Conservation (phyloP, 2,888 invertebrate species). For the Thyatira batis region DNA sequence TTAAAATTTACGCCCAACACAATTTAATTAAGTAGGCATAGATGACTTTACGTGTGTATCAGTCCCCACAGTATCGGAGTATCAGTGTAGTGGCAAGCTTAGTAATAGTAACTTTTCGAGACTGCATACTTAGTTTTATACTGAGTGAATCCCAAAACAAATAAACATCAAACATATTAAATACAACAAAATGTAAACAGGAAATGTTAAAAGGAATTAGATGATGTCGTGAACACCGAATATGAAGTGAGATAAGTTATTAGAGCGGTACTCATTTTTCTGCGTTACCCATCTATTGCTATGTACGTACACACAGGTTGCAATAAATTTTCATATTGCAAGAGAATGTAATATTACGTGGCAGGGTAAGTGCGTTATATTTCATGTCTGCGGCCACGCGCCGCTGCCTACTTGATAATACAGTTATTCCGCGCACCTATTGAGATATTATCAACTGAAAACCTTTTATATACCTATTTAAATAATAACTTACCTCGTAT, state of each 20-base stretch:
- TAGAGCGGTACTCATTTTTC: slow-evolving; percentile 54
- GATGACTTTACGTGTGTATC: no score
- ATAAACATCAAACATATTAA: neutral
- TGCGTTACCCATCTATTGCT: slow-evolving; percentile 59
- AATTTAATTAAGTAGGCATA: no score
- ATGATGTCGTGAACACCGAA: slow-evolving; percentile 8
- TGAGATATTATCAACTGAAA: slow-evolving; percentile 48
- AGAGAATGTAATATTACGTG: slow-evolving; percentile 76
- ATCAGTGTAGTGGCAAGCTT: no score
- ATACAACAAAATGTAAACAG: neutral
- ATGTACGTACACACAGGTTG: slow-evolving; percentile 61
- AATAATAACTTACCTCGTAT: no score
- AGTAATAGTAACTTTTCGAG: no score
- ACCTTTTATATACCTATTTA: slow-evolving; percentile 7
- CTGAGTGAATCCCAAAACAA: no score
- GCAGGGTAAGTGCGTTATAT: slow-evolving; percentile 74
- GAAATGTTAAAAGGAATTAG: slow-evolving; percentile 9
- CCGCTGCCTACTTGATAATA: slow-evolving; percentile 64
- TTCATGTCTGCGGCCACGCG: slow-evolving; percentile 67
- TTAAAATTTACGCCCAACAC: no score
- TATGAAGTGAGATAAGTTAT: slow-evolving; percentile 24
- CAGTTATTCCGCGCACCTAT: slow-evolving; percentile 55
- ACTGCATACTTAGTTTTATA: no score
- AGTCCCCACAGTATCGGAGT: no score
- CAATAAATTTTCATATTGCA: slow-evolving; percentile 81